Base-by-base conservation (phyloP, 2,888 invertebrate genomes). In the Nomada fabriciana region DNA sequence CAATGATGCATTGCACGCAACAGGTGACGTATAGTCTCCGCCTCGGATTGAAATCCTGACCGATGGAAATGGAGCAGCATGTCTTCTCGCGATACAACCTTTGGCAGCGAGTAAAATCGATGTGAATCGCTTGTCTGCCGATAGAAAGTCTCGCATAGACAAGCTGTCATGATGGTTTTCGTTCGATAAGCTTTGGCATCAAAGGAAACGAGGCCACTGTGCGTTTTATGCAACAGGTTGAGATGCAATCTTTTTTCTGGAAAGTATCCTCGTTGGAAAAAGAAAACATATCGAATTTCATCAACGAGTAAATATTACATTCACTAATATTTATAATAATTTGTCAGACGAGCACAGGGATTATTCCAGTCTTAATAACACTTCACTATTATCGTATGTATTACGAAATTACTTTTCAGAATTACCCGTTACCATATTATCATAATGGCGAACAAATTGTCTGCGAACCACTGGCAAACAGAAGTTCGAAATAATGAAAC, bases 21-120 rank as follows among this genome's bases (percentile, higher is more conserved):
- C 84, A 84, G 76, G 84, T 84, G 80, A 84, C 60, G 52, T 2
- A 25, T 50, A 36, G 47, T 43, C 64, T 57, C 63, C 11, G 3
- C 7, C 20, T 0, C n/a, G 53, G 15, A 80, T 84, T 76, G 67
- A 84, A 84, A 80, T 74, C 65, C 69, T 2, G 11, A 4, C 36
- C 5, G 20, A 15, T 47, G 63, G 63, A 63, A 55, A 23, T 57
- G n/a, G 72, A 64, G 55, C 59, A 29, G 2, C 53, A 13, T n/a
- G 60, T 63, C 36, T 52, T n/a, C n/a, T 9, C 18, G 9, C 36
- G 53, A 23, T 53, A 2, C 20, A 20, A 29, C 52, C 52, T 23
- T 29, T 50, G 60, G n/a, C 23, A 67, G 9, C 23, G 4, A 53
- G 13, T 52, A n/a, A 13, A 67, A 60, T 59, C 52, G 64, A 64